These are phyloP conservation scores for Pseudopipra pipra DNA, from an alignment of 2,113 vertebrate species.

Conservation along the genomic window DNA sequence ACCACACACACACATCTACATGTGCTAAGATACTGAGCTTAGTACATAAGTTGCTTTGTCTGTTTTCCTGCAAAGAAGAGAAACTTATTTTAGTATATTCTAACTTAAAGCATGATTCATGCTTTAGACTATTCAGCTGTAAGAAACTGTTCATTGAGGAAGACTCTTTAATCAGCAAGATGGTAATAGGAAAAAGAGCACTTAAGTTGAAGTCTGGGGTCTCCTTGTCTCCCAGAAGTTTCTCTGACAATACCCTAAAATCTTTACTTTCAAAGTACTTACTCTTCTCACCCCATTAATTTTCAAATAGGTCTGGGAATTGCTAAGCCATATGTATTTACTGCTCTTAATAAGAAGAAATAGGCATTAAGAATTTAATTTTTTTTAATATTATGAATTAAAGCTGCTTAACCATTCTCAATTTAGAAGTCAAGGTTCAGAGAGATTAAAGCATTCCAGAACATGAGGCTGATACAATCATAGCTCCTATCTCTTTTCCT, in stretches of 20 bases:
- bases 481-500: slow-evolving; percentile 27
- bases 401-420: slow-evolving; percentile 57
- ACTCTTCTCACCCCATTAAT: slow-evolving; percentile 26
- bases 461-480: slow-evolving; percentile 31
- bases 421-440: slow-evolving; percentile 58
- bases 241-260: background rate
- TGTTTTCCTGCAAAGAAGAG: background rate
- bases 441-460: slow-evolving; percentile 62
- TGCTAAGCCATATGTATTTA: slow-evolving; percentile 45
- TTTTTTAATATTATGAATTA: slow-evolving; percentile 59
- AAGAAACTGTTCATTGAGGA: background rate
- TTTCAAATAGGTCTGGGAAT: slow-evolving; percentile 47
- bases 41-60: background rate
- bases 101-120: background rate
- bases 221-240: background rate
- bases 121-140: background rate
- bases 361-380: slow-evolving; percentile 11
- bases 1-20: background rate
- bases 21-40: background rate
- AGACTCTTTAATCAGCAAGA: background rate
- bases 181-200: background rate
- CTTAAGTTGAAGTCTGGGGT: background rate
- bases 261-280: slow-evolving; percentile 12
- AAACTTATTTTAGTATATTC: background rate
- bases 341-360: slow-evolving; percentile 41